These are phyloP conservation scores for Cyclura pinguis DNA, from an alignment of 2,797 vertebrate species.

Conservation along the genomic window DNA sequence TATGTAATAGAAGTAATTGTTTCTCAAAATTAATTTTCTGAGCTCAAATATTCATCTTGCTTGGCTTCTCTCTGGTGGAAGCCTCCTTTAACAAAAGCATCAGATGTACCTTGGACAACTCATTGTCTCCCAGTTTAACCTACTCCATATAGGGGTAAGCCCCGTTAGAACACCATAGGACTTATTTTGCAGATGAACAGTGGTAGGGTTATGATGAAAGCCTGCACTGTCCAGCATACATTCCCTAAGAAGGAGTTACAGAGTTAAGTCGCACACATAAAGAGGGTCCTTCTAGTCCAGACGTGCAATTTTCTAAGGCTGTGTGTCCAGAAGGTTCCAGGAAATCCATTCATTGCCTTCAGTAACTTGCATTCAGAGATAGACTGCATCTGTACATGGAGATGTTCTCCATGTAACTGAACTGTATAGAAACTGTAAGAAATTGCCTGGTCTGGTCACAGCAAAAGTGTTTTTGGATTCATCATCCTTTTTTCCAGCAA, in stretches of 20 bases:
- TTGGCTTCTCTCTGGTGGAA: no score
- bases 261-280: neutral
- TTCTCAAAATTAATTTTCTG: no score
- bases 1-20: no score
- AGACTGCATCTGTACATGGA: neutral
- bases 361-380: neutral
- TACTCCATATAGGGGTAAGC: no score
- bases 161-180: no score
- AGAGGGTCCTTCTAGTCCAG: neutral
- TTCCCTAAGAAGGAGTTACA: neutral
- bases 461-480: neutral
- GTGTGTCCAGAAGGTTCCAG: neutral
- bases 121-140: no score
- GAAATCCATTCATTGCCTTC: neutral
- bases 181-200: no score
- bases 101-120: no score
- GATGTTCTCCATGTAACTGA: neutral
- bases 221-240: neutral
- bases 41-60: no score
- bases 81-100: no score
- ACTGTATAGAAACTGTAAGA: neutral
- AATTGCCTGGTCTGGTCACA: neutral
- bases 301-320: neutral
- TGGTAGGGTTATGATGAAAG: no score
- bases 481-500: neutral